Base-by-base conservation (phyloP, 2,888 invertebrate species). In the Tetranychus truncatus region DNA sequence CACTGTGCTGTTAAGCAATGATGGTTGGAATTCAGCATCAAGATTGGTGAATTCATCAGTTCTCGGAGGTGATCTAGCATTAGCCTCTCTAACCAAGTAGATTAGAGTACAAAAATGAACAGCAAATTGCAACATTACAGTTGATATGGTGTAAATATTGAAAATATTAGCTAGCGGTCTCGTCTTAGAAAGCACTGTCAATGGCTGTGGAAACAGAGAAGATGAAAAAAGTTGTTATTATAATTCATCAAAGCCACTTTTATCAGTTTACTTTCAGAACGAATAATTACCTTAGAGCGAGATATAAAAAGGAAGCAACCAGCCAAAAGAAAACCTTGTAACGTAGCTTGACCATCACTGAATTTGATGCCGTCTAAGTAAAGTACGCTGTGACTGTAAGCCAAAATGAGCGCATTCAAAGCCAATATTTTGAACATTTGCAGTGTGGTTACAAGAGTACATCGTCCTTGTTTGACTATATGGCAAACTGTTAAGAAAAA, bases 371-470 rank as follows among this genome's bases (percentile, higher is more conserved):
- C 97, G 82, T 97, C 96, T 78, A 99, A 87, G 82, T 99, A 99
- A 34, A 99, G 86, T 45, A 99, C 97, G 4, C 96, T 96, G 84
- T 99, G 96, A 81, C 95, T 94, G 86, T 99, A 99, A 1, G 99
- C 99, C 78, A 96, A 86, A 78, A 99, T 92, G 4, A 99, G 87
- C 0, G 99, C 99, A 83, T 99, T 99, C 75, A 99, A 84, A 0
- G 99, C 99, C 76, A 99, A 85, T 80, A 99, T 99, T 86, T 99
- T 99, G 85, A 99, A 99, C 99, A 99, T 99, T 84, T 99, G 99
- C 77, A 99, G 86, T 0, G 99, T 99, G 0, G 99, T 99, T 24
- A 99, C 99, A 77, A 99, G 85, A 0, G 99, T 99, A 83, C 99
- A 99, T 34, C 99, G 89, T 1, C 99, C 99, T 86, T 99, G 99